Percentiles rank a stretch among this genome's conserved stretches.
phyloP scores from a whole-genome alignment of 2,113 vertebrate genomes.

The Xenopus borealis region DNA sequence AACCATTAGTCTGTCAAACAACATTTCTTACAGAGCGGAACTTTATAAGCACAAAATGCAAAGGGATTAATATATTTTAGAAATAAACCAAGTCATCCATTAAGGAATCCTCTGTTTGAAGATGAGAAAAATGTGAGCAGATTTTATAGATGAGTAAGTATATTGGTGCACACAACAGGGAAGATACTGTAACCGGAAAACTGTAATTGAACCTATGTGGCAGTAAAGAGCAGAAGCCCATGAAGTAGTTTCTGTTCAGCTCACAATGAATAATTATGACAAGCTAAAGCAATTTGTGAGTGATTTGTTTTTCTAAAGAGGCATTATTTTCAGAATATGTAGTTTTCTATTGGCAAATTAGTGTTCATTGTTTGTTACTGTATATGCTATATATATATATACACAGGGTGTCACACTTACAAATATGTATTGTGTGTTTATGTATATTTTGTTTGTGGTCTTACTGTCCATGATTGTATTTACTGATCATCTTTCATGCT shows the following conservation, averaged over 20 bases:
- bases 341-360: background rate
- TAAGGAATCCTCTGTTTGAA: constrained; percentile 1
- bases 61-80: background rate
- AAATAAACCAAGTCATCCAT: constrained; percentile 1
- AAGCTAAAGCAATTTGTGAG: constrained; percentile 1
- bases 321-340: constrained; percentile 1
- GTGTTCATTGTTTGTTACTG: background rate
- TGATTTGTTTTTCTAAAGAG: background rate
- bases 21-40: background rate
- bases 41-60: constrained; percentile 2
- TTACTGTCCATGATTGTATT: no score
- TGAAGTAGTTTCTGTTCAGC: background rate
- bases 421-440: background rate
- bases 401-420: background rate
- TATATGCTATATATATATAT: background rate
- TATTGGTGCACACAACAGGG: constrained; percentile 1
- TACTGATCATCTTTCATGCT: no score
- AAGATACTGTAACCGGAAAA: background rate
- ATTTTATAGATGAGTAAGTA: constrained; percentile 4
- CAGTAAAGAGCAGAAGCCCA: background rate
- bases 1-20: background rate
- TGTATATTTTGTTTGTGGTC: background rate
- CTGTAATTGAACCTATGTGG: background rate
- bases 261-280: background rate
- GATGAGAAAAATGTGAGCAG: background rate